Conservation (phyloP, 1,140 invertebrate genomes). For the Drosophila seguyi region DNA sequence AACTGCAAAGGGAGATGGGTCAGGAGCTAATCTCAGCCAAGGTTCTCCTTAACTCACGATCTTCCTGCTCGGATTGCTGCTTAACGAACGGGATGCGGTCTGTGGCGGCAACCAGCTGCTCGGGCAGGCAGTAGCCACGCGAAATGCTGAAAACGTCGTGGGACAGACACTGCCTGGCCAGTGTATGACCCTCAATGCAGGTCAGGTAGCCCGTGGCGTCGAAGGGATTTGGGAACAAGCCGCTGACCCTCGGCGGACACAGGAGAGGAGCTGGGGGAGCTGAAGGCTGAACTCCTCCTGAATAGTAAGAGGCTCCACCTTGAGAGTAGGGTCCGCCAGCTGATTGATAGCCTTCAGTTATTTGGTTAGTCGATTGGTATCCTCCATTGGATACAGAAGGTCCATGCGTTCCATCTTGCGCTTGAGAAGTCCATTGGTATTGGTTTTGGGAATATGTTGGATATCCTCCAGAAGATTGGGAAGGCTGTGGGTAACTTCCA, state of each 20-base stretch:
- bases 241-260: constrained; percentile 57
- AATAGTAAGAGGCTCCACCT: neutral
- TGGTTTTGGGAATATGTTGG: neutral
- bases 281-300: neutral
- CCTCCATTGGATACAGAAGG: neutral
- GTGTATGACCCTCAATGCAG: constrained; percentile 87
- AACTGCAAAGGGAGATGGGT: constrained; percentile 33
- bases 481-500: neutral
- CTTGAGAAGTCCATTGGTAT: neutral
- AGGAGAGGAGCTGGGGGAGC: constrained; percentile 10
- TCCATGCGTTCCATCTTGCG: neutral
- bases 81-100: constrained; percentile 45
- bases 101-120: constrained; percentile 15
- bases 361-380: neutral
- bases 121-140: constrained; percentile 43
- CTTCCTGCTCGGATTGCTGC: constrained; percentile 4
- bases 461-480: neutral
- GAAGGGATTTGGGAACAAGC: constrained; percentile 84
- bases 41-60: constrained; percentile 30
- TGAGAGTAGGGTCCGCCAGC: neutral
- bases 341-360: neutral
- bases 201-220: constrained; percentile 88
- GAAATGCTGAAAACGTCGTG: constrained; percentile 58
- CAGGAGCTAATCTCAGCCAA: neutral
- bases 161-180: constrained; percentile 45